Conservation (phyloP, 2,888 invertebrate species). For the Acheta domesticus region DNA sequence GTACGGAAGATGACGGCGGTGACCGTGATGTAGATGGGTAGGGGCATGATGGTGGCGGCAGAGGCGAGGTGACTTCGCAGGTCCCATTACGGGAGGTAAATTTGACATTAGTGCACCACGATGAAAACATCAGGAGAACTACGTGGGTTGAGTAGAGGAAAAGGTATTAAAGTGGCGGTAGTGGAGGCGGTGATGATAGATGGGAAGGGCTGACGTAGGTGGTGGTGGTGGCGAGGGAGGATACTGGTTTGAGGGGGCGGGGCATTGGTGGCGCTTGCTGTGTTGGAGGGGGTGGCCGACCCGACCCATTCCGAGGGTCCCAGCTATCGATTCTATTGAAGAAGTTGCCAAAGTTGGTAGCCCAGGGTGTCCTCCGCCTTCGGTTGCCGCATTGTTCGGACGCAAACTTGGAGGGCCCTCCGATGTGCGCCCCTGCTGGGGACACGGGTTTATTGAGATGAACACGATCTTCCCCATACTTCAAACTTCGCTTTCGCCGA, state of each 20-base stretch:
- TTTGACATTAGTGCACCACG: too few relatives aligned
- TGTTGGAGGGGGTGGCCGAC: too few relatives aligned
- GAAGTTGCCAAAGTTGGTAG: neutral
- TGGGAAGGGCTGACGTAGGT: neutral
- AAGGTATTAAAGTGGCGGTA: neutral
- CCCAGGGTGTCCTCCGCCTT: neutral
- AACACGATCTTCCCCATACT: neutral
- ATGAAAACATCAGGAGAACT: too few relatives aligned
- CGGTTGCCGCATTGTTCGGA: neutral
- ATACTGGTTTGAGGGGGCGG: neutral
- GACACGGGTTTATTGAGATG: slow-evolving; percentile 18
- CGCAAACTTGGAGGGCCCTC: neutral
- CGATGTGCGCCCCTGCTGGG: neutral
- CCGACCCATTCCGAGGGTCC: neutral
- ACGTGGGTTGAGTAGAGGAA: neutral
- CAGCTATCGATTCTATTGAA: neutral
- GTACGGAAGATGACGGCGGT: too few relatives aligned
- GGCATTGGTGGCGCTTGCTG: neutral
- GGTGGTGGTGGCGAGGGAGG: neutral
- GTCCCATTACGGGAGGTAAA: too few relatives aligned
- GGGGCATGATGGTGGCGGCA: too few relatives aligned
- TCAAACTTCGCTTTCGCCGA: slow-evolving; percentile 9
- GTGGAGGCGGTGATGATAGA: neutral
- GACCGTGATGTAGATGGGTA: too few relatives aligned
- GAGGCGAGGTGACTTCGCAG: too few relatives aligned